phyloP scores from a whole-genome alignment of 2,797 vertebrate genomes.

The Hipposideros larvatus region DNA sequence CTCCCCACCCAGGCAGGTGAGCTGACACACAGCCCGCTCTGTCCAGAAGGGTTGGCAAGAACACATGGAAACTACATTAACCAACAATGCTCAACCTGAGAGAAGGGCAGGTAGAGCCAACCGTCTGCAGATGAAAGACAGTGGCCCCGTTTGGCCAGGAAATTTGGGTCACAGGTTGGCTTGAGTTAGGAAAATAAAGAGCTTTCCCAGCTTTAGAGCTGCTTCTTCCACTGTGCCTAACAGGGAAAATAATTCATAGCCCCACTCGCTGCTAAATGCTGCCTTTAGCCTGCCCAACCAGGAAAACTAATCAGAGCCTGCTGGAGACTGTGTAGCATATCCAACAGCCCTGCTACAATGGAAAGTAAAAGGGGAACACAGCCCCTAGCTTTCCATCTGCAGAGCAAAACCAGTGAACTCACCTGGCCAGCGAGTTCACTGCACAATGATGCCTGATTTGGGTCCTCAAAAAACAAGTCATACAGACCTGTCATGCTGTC shows the following conservation, averaged over 20 bases:
- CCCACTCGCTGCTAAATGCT: too few relatives aligned
- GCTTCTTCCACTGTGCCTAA: background rate
- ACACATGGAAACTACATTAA: background rate
- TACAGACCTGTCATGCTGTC: background rate
- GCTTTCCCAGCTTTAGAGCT: background rate
- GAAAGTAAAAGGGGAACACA: background rate
- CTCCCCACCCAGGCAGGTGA: background rate
- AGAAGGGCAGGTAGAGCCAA: background rate
- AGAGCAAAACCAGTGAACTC: background rate
- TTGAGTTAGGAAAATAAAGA: background rate
- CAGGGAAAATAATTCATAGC: background rate
- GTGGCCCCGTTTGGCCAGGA: too few relatives aligned
- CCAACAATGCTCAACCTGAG: background rate
- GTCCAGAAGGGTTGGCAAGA: background rate
- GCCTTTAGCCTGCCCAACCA: background rate
- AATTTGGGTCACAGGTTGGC: background rate
- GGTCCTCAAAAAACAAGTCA: background rate
- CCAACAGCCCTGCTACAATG: background rate
- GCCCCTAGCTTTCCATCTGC: accelerated
- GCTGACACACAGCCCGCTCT: background rate
- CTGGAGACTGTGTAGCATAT: background rate
- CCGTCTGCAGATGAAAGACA: background rate
- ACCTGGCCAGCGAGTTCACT: background rate
- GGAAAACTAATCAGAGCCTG: background rate
- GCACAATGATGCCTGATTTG: background rate